These are phyloP conservation scores for Coelinius sp. DNA, from an alignment of 2,888 invertebrate species.

Conservation along the genomic window DNA sequence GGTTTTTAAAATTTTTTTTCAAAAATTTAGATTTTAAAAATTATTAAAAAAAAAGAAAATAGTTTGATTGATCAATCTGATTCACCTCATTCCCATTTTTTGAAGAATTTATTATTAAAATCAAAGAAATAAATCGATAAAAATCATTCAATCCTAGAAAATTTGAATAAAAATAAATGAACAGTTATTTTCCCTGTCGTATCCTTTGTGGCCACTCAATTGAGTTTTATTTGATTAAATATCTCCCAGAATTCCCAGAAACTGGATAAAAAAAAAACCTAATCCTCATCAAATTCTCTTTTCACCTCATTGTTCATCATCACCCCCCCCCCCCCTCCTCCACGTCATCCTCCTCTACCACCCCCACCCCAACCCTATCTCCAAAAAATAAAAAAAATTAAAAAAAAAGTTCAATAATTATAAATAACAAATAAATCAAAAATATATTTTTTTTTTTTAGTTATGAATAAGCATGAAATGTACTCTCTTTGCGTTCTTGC, in stretches of 20 bases:
- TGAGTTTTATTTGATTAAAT: not conserved
- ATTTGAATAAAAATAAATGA: not conserved
- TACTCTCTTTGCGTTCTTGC: conserved; percentile 30
- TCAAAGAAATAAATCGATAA: not conserved
- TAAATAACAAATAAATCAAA: not conserved
- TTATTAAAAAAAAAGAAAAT: too few relatives aligned
- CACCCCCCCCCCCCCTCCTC: conserved; percentile 32
- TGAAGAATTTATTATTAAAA: not conserved
- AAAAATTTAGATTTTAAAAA: too few relatives aligned
- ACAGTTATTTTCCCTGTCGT: not conserved
- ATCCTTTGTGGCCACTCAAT: not conserved
- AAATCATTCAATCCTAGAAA: not conserved
- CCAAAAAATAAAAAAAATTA: too few relatives aligned
- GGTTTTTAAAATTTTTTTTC: too few relatives aligned
- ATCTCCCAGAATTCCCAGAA: not conserved
- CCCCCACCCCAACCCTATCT: conserved; percentile 10
- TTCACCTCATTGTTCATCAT: conserved; percentile 17
- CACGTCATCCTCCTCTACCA: conserved; percentile 34
- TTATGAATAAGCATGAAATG: conserved; percentile 5
- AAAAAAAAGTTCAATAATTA: too few relatives aligned
- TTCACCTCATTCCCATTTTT: not conserved
- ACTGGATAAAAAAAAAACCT: not conserved
- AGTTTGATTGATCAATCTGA: too few relatives aligned
- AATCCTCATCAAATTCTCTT: not conserved
- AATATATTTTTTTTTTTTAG: too few relatives aligned